A percentile compares a stretch with the other conserved stretches of the same genome.
phyloP scores from a whole-genome alignment of 2,888 invertebrate genomes.

The Saturnia japonica region DNA sequence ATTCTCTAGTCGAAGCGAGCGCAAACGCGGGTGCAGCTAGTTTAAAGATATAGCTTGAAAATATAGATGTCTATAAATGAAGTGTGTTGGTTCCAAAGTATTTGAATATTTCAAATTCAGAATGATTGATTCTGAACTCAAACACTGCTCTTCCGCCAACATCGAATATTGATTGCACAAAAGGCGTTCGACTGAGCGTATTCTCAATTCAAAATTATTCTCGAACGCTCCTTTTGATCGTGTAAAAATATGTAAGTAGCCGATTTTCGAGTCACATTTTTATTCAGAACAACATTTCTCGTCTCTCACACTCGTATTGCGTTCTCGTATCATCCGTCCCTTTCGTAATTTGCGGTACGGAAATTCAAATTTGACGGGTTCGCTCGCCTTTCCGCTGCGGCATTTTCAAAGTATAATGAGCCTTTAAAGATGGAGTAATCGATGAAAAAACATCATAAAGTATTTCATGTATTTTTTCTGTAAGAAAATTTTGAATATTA shows the following conservation, averaged over 20 bases:
- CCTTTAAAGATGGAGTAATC: constrained; percentile 75
- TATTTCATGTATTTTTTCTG: constrained; percentile 15
- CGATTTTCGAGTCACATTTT: constrained; percentile 71
- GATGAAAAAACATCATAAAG: constrained; percentile 63
- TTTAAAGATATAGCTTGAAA: neutral
- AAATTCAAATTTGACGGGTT: constrained; percentile 78
- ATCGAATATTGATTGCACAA: constrained; percentile 83
- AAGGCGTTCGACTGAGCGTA: constrained; percentile 80
- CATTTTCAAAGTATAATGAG: constrained; percentile 76
- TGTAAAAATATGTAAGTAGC: constrained; percentile 81
- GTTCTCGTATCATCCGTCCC: constrained; percentile 39
- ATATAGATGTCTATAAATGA: neutral
- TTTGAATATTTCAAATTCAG: constrained; percentile 60
- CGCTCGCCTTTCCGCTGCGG: constrained; percentile 75
- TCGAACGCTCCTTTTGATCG: constrained; percentile 76
- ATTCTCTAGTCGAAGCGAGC: too few relatives aligned
- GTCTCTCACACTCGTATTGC: constrained; percentile 40
- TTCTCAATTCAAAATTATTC: constrained; percentile 82
- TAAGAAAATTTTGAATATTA: neutral
- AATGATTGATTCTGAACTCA: constrained; percentile 72
- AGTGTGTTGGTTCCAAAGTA: constrained; percentile 17
- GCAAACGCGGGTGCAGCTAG: too few relatives aligned
- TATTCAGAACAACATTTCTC: constrained; percentile 56
- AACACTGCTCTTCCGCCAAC: constrained; percentile 68
- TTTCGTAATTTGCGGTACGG: constrained; percentile 64